Conservation (phyloP, 2,797 vertebrate genomes). For the Microctenopoma steveboyesi region DNA sequence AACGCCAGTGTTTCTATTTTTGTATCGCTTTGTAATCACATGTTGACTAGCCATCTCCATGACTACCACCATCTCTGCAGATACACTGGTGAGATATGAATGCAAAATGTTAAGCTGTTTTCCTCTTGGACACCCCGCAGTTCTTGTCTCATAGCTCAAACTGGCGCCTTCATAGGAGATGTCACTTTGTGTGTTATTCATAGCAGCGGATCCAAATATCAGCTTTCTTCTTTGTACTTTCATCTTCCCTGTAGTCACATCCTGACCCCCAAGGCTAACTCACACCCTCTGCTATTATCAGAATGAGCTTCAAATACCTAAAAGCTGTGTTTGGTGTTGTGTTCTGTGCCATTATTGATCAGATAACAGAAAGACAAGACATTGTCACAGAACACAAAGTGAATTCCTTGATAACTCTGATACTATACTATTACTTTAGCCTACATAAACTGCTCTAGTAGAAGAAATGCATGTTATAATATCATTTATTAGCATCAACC, state of each 20-base stretch:
- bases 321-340: constrained; percentile 15
- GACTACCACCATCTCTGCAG: constrained; percentile 62
- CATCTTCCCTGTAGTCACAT: constrained; percentile 44
- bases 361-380: background rate
- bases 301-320: constrained; percentile 3
- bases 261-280: constrained; percentile 26
- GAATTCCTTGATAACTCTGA: background rate
- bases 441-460: too few species aligned
- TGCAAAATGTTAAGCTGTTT: constrained; percentile 20
- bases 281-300: constrained; percentile 14
- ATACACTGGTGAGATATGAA: constrained; percentile 49
- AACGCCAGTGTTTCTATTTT: constrained; percentile 46
- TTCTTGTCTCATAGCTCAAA: background rate
- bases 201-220: constrained; percentile 16
- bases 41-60: constrained; percentile 67
- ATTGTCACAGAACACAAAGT: background rate
- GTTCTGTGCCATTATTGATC: constrained; percentile 20
- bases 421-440: too few species aligned
- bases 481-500: too few species aligned
- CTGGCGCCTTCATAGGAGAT: background rate
- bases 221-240: constrained; percentile 64
- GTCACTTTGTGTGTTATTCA: background rate
- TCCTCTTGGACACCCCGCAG: constrained; percentile 8
- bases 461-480: too few species aligned
- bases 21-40: constrained; percentile 57